Conservation (phyloP, 2,113 vertebrate genomes). For the Phodopus roborovskii region DNA sequence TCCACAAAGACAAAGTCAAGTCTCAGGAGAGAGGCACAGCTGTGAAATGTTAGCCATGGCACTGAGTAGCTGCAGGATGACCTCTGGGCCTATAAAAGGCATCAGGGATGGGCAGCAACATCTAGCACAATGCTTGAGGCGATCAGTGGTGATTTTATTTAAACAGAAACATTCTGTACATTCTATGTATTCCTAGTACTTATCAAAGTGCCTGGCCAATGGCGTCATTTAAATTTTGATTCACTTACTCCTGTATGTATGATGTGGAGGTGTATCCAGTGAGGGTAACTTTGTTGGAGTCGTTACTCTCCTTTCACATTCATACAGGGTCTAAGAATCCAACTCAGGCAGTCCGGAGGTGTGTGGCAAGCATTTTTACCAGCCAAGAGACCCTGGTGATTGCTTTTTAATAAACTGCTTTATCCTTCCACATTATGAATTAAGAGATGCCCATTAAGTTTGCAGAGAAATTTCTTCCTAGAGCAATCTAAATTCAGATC, state of each 20-base stretch:
- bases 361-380: background rate
- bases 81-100: too few species aligned
- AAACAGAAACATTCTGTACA: background rate
- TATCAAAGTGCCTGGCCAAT: background rate
- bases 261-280: background rate
- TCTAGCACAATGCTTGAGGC: background rate
- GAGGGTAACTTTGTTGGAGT: background rate
- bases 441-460: background rate
- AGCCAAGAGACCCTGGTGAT: background rate
- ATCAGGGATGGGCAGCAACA: background rate
- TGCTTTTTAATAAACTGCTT: conserved; percentile 30
- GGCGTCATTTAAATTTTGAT: background rate
- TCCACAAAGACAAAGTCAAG: conserved; percentile 22
- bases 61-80: background rate
- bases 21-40: background rate
- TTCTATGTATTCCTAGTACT: background rate
- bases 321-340: too few species aligned
- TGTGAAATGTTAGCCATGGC: background rate
- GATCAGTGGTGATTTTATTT: background rate
- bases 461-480: conserved; percentile 25
- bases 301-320: background rate
- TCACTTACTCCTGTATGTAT: background rate
- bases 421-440: conserved; percentile 19
- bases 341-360: background rate
- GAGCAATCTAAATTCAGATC: conserved; percentile 55